Conservation (phyloP, 1,140 invertebrate genomes). For the Stegodyphus mimosarum region DNA sequence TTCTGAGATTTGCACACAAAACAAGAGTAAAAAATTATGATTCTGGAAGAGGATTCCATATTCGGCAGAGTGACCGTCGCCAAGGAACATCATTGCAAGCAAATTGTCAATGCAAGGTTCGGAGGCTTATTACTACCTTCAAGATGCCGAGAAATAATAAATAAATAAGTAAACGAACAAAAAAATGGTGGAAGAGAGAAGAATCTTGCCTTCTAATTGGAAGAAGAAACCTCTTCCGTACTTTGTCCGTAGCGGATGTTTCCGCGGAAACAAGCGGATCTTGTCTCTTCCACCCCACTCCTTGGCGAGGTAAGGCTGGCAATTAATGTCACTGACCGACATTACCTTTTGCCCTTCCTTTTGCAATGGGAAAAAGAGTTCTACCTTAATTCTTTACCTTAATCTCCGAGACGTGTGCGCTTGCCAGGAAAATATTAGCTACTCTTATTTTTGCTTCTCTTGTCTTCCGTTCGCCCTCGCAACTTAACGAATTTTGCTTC, state of each 20-base stretch:
- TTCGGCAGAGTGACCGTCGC: not conserved
- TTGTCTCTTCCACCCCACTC: not conserved
- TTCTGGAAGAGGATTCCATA: constrained; percentile 19
- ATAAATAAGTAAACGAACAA: constrained; percentile 30
- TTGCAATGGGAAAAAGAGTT: constrained; percentile 18
- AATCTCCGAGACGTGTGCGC: constrained; percentile 45
- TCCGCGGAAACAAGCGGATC: constrained; percentile 40
- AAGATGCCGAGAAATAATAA: constrained; percentile 39
- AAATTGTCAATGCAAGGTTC: constrained; percentile 38
- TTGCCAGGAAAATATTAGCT: constrained; percentile 41
- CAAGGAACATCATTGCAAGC: constrained; percentile 19
- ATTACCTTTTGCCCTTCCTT: constrained; percentile 47
- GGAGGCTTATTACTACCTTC: constrained; percentile 43
- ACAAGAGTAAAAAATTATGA: not conserved
- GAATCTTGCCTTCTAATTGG: constrained; percentile 58
- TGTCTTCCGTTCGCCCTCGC: no score
- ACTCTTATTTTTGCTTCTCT: no score
- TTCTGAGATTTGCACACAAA: constrained; percentile 24
- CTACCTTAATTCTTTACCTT: constrained; percentile 47
- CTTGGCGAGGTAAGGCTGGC: not conserved
- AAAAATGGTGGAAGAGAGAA: not conserved
- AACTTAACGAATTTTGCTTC: no score
- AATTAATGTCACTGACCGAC: constrained; percentile 55
- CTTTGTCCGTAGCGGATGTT: constrained; percentile 77
- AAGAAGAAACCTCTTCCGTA: constrained; percentile 88